Evolutionary conservation across 2,113 vertebrate genomes (phyloP).

Genomic region (Callaeas wilsoni): DNA sequence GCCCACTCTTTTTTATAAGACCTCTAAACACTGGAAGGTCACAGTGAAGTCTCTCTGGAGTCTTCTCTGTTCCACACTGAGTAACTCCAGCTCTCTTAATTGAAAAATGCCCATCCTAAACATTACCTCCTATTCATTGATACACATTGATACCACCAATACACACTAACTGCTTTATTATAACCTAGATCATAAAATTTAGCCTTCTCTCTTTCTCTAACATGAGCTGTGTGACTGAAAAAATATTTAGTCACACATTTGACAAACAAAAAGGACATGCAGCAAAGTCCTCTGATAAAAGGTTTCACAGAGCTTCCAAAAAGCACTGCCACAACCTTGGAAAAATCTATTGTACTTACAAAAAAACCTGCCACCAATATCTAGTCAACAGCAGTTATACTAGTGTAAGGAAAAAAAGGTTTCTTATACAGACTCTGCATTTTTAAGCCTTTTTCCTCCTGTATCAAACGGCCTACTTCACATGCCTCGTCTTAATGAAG

Average conservation of each 20-base stretch:
- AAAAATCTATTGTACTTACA: background rate
- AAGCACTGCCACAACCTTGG: background rate
- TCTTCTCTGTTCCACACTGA: background rate
- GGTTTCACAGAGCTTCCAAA: background rate
- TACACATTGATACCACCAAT: no score
- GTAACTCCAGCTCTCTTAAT: background rate
- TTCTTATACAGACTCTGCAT: background rate
- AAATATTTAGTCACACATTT: background rate
- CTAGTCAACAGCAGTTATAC: background rate
- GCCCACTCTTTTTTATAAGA: background rate
- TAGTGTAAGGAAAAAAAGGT: background rate
- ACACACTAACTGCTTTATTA: background rate
- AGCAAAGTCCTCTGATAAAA: background rate
- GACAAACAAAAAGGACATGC: background rate
- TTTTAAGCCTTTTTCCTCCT: background rate
- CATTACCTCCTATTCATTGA: background rate
- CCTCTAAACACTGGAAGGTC: background rate
- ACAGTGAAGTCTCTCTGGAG: background rate
- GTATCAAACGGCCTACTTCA: background rate
- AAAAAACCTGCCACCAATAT: background rate
- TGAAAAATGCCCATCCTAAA: background rate
- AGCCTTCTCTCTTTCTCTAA: background rate
- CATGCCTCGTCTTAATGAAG: background rate
- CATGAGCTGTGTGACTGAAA: background rate
- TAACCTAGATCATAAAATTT: background rate